Evolutionary conservation across 2,113 vertebrate genomes (phyloP).

Genomic region (Leucoraja erinaceus): DNA sequence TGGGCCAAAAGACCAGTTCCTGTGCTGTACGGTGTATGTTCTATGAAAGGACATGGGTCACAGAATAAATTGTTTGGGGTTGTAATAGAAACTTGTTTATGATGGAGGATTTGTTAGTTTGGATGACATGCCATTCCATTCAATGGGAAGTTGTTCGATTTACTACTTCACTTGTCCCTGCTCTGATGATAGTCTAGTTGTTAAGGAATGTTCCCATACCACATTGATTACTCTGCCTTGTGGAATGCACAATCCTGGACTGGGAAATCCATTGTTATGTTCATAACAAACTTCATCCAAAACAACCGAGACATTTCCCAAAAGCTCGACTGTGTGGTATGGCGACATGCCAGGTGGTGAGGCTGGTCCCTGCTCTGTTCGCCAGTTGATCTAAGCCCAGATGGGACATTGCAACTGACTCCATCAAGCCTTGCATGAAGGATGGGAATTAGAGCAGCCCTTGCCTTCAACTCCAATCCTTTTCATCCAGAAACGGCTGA

Average conservation of each 20-base stretch:
- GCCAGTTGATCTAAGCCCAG: neutral
- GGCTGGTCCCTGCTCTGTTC: neutral
- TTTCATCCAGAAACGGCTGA: neutral
- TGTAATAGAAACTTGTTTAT: neutral
- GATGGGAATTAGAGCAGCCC: neutral
- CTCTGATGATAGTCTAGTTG: neutral
- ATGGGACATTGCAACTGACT: neutral
- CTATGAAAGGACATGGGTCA: no score
- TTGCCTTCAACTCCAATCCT: neutral
- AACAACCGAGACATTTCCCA: neutral
- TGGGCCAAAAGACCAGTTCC: no score
- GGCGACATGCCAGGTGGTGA: neutral
- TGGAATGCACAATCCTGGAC: neutral
- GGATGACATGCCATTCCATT: neutral
- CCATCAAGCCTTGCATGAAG: neutral
- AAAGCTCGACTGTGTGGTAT: neutral
- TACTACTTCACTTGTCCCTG: neutral
- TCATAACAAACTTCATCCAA: neutral
- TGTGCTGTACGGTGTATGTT: no score
- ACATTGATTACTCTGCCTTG: neutral
- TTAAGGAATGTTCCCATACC: neutral
- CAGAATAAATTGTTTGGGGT: neutral
- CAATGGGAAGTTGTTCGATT: neutral
- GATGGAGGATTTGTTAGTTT: neutral
- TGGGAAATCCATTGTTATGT: constrained; percentile 9